Conservation (phyloP, 1,140 invertebrate genomes). For the Eueides isabella region DNA sequence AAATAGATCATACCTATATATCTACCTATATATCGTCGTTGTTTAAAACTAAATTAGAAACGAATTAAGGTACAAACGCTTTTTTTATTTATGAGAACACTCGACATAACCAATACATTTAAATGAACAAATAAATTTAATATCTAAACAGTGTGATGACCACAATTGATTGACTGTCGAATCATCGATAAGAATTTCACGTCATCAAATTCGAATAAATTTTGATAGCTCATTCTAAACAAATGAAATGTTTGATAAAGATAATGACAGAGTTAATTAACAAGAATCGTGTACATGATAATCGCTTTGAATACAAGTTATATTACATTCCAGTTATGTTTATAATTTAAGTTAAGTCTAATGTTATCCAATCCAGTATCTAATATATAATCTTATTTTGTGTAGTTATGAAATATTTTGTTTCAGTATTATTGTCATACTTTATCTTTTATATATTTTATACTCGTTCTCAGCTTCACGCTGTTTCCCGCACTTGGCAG, state of each 20-base stretch:
- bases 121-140: not conserved
- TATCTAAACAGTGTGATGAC: not conserved
- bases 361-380: too few relatives aligned
- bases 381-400: too few relatives aligned
- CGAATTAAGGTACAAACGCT: too few relatives aligned
- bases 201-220: not conserved
- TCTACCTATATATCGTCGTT: too few relatives aligned
- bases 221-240: not conserved
- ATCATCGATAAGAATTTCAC: not conserved
- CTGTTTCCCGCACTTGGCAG: too few relatives aligned
- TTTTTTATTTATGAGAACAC: not conserved
- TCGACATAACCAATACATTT: not conserved
- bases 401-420: too few relatives aligned
- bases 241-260: conserved; percentile 3
- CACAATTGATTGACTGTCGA: conserved; percentile 4
- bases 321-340: not conserved
- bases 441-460: too few relatives aligned
- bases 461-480: too few relatives aligned
- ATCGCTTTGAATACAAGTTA: not conserved
- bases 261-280: conserved; percentile 7
- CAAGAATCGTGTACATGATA: not conserved
- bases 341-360: too few relatives aligned
- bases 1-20: too few relatives aligned
- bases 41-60: too few relatives aligned
- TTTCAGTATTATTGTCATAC: too few relatives aligned